Conservation (phyloP, 2,113 vertebrate genomes). For the Seriola aureovittata region DNA sequence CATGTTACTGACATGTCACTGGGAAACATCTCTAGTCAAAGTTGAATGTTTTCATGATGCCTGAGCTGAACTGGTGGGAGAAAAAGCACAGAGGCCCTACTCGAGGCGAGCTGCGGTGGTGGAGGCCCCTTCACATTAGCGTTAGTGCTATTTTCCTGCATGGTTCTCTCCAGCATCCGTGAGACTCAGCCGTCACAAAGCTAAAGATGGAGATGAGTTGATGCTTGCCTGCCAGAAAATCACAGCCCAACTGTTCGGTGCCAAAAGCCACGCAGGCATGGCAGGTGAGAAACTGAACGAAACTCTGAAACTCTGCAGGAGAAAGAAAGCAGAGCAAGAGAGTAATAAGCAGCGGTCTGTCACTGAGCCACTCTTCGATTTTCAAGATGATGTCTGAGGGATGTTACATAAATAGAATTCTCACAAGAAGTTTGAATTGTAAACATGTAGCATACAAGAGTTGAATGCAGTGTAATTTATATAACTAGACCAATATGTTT, state of each 20-base stretch:
- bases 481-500: conserved; percentile 1
- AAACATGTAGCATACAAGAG: conserved; percentile 18
- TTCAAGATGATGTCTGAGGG: conserved; percentile 1
- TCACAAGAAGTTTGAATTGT: neutral
- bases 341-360: conserved; percentile 41
- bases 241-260: conserved; percentile 61
- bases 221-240: conserved; percentile 72
- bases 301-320: conserved; percentile 35
- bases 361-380: conserved; percentile 29
- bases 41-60: neutral
- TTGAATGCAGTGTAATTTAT: neutral
- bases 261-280: conserved; percentile 60
- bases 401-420: neutral
- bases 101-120: conserved; percentile 24
- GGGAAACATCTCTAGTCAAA: conserved; percentile 9
- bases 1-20: conserved; percentile 17
- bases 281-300: conserved; percentile 68
- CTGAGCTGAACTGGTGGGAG: conserved; percentile 13
- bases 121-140: conserved; percentile 30
- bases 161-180: conserved; percentile 49
- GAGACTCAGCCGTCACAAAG: conserved; percentile 53
- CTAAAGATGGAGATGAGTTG: conserved; percentile 72
- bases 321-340: conserved; percentile 17
- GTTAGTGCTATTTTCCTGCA: conserved; percentile 52
- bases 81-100: conserved; percentile 24